Base-by-base conservation (phyloP, 2,113 vertebrate species). In the Sigmodon hispidus region DNA sequence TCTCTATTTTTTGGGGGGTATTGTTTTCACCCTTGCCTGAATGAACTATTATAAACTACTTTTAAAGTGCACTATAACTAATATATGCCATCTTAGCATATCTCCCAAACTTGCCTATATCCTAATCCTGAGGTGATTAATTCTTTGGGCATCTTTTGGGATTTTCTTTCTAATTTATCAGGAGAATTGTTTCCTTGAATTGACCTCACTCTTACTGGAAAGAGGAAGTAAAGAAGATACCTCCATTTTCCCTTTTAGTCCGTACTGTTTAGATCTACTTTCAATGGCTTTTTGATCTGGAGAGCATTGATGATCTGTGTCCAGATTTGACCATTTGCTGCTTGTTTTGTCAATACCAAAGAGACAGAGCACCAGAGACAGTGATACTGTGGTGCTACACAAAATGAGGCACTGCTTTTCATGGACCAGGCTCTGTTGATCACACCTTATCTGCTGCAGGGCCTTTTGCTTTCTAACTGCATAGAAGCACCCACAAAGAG, bases 1-100 rank as follows among this genome's bases (percentile, higher is more conserved):
- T 99, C 96, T 99, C 98, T 96, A 77, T 98, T 99, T 95, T 98
- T 97, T 97, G 99, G n/a, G n/a, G n/a, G n/a, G 99, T 99, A 0
- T 99, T 97, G 96, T 99, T 99, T 98, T 99, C 92, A 45, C 16
- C 98, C 63, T 98, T 89, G 99, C 97, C 52, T 99, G 98, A 29
- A 98, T 99, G 92, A 98, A 98, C 59, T 98, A 98, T 57, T 98
- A 83, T 98, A 99, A 21, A 99, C 98, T 8, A 75, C 98, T 98
- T 97, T 99, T 99, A 52, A 99, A 99, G 96, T 98, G 98, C 87
- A 99, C 98, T 57, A 21, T 34, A n/a, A 83, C 57, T 98, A 95
- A 99, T 96, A 63, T 98, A 99, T 0, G 98, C 98, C 99, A 99
- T 99, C 97, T 99, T 99, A 89, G 96, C 98, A 3, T 98, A 98